Conservation (phyloP, 2,797 vertebrate species). For the Anolis apletophallus region DNA sequence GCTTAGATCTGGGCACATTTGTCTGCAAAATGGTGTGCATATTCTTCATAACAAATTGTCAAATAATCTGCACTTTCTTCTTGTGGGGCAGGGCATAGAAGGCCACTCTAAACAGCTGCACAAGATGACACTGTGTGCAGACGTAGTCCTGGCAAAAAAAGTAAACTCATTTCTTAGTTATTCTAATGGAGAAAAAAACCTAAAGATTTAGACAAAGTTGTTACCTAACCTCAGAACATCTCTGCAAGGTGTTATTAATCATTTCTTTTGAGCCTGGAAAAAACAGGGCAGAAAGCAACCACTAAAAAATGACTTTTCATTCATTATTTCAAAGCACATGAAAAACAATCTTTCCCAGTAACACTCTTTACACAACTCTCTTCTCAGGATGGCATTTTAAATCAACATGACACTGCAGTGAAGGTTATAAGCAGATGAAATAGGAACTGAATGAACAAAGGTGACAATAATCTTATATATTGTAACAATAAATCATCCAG, state of each 20-base stretch:
- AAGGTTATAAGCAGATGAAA: conserved; percentile 29
- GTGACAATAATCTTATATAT: conserved; percentile 17
- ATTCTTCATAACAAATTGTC: too few species aligned
- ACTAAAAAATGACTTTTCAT: background rate
- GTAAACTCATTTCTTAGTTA: background rate
- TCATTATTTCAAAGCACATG: background rate
- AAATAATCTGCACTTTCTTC: too few species aligned
- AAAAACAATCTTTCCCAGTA: background rate
- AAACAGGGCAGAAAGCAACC: background rate
- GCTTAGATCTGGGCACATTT: too few species aligned
- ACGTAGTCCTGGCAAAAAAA: background rate
- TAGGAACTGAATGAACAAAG: conserved; percentile 15
- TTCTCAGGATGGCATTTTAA: background rate
- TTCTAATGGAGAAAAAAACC: background rate
- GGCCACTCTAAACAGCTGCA: too few species aligned
- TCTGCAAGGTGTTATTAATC: background rate
- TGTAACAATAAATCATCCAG: conserved; percentile 12
- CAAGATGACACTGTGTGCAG: too few species aligned
- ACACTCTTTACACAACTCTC: background rate
- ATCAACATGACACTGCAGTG: conserved; percentile 29
- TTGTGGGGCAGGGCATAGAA: too few species aligned
- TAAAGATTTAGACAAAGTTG: background rate
- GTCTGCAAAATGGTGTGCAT: too few species aligned
- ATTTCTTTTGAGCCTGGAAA: background rate
- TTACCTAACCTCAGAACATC: background rate